Evolutionary conservation across 2,113 vertebrate species (phyloP).

Genomic region (Herpetotheres cachinnans): DNA sequence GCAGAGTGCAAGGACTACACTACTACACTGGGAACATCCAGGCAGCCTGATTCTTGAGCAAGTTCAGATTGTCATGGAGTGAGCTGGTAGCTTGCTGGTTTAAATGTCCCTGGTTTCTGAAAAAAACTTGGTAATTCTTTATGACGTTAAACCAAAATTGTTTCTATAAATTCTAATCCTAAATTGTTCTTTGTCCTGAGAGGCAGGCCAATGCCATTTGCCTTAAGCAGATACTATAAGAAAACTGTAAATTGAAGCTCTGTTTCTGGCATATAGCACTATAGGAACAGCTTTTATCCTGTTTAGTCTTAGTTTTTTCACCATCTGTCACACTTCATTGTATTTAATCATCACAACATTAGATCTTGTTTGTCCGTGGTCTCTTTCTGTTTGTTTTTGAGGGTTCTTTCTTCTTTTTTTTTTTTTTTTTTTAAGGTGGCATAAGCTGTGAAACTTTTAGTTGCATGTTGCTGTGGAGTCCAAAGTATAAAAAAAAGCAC

Average conservation of each 20-base stretch:
- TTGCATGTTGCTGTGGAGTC: background rate
- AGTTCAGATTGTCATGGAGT: background rate
- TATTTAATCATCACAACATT: background rate
- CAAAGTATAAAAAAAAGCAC: background rate
- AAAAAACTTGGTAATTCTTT: background rate
- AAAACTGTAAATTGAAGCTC: background rate
- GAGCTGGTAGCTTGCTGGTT: background rate
- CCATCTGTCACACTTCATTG: background rate
- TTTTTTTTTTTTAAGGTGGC: background rate
- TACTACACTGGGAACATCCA: background rate
- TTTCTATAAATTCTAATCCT: background rate
- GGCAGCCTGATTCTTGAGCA: background rate
- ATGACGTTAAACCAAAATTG: background rate
- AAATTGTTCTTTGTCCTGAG: background rate
- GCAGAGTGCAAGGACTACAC: background rate
- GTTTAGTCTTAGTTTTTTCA: background rate
- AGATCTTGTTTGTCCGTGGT: background rate
- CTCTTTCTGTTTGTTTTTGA: background rate
- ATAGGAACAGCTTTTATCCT: background rate
- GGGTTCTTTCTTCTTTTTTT: fast-evolving
- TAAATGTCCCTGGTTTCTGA: background rate
- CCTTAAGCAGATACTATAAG: background rate
- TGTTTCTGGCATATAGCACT: background rate
- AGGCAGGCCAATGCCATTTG: background rate
- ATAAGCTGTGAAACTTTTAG: background rate